phyloP scores from a whole-genome alignment of 1,140 invertebrate species.

The Druon quercuslanigerum region DNA sequence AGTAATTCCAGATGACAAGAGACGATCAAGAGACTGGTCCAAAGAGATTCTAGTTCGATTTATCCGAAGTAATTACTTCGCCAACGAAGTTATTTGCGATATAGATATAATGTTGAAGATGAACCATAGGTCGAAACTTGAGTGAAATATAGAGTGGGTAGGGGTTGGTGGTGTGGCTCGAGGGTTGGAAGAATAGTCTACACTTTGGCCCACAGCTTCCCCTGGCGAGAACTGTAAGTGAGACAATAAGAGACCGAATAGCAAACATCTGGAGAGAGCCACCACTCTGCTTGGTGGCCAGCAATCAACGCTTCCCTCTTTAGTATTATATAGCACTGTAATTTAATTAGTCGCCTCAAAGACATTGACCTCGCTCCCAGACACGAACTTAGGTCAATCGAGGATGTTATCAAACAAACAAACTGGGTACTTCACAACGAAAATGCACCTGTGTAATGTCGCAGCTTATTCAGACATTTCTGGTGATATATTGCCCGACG shows the following conservation, averaged over 20 bases:
- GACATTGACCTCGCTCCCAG: not conserved
- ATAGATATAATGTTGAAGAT: conserved; percentile 6
- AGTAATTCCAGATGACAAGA: conserved; percentile 5
- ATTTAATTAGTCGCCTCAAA: conserved; percentile 6
- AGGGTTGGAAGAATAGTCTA: not conserved
- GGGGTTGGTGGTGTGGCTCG: not conserved
- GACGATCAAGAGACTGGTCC: not conserved
- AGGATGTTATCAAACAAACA: no score
- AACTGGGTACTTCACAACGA: no score
- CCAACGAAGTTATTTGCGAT: conserved; percentile 20
- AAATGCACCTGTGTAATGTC: no score
- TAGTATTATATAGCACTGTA: not conserved
- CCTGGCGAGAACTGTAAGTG: not conserved
- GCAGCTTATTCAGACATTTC: no score
- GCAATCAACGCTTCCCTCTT: not conserved
- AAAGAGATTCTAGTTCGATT: conserved; percentile 3
- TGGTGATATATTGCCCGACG: no score
- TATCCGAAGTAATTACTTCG: conserved; percentile 1
- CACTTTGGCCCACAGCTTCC: no score
- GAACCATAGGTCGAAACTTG: not conserved
- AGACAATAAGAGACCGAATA: not conserved
- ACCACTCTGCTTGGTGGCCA: not conserved
- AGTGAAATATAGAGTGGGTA: no score
- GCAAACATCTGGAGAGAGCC: not conserved
- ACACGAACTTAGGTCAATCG: not conserved